Conservation (phyloP, 37 sponge, comb jelly and placozoan species). For the Agelas oroides region DNA sequence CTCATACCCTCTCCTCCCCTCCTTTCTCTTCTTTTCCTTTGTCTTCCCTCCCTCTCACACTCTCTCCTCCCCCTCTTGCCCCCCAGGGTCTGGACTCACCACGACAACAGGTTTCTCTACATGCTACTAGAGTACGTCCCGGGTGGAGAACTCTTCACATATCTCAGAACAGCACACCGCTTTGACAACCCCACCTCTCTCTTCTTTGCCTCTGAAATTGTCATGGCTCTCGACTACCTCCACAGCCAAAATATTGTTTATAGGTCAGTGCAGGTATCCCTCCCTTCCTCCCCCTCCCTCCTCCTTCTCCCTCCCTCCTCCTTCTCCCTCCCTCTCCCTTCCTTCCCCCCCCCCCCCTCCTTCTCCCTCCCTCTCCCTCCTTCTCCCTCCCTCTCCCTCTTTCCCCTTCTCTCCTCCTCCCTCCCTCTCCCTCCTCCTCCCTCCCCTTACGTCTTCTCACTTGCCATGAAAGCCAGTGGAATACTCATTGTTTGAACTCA, state of each 20-base stretch:
- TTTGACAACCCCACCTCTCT: conserved; percentile 74
- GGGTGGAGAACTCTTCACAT: conserved; percentile 97
- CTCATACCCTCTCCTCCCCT: neutral
- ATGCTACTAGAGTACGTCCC: conserved; percentile 91
- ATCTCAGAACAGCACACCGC: conserved; percentile 82
- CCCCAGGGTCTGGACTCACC: conserved; percentile 82
- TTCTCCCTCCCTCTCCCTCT: neutral
- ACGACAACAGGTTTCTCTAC: conserved; percentile 91
- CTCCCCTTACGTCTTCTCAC: no score
- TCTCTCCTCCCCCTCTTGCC: no score
- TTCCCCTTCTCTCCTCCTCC: neutral
- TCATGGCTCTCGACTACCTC: conserved; percentile 91
- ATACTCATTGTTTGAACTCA: no score
- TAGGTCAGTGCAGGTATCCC: conserved; percentile 22
- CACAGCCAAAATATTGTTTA: conserved; percentile 89
- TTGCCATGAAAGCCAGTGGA: no score
- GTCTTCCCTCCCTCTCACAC: no score
- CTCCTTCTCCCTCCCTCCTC: neutral
- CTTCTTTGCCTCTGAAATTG: conserved; percentile 95
- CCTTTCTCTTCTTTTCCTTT: neutral
- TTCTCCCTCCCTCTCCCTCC: neutral
- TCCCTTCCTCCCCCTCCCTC: neutral
- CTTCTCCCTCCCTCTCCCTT: neutral
- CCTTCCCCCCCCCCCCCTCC: neutral
- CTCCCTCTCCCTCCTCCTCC: neutral